These are phyloP conservation scores for Eulemur mongoz DNA, from an alignment of 2,797 vertebrate species.

Conservation along the genomic window DNA sequence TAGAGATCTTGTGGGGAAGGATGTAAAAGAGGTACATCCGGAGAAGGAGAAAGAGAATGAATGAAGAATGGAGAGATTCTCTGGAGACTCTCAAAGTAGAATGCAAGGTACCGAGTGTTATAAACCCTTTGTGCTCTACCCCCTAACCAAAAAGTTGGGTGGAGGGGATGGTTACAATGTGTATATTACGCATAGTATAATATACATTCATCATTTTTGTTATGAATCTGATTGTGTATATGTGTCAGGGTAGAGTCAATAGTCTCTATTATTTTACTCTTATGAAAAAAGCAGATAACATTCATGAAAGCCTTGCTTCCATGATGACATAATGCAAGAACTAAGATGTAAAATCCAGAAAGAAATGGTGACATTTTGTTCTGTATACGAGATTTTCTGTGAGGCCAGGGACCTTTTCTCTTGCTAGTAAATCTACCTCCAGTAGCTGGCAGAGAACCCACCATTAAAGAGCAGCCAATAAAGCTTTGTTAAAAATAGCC, in stretches of 20 bases:
- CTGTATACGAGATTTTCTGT: neutral
- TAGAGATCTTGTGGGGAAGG: neutral
- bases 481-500: conserved; percentile 12
- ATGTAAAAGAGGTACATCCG: neutral
- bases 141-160: neutral
- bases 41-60: neutral
- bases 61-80: neutral
- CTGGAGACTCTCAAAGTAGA: neutral
- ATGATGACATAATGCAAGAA: neutral
- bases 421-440: neutral
- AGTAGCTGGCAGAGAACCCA: neutral
- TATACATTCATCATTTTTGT: neutral
- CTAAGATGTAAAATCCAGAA: neutral
- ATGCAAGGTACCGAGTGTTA: neutral
- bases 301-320: neutral
- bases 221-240: neutral
- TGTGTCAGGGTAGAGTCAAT: neutral
- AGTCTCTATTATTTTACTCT: conserved; percentile 7
- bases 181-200: neutral
- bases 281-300: neutral
- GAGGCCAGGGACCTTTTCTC: neutral
- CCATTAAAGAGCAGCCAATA: neutral
- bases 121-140: neutral
- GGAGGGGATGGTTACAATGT: too few species aligned
- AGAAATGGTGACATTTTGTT: neutral